phyloP scores from a whole-genome alignment of 2,113 vertebrate species.

The Typhlomys cinereus region DNA sequence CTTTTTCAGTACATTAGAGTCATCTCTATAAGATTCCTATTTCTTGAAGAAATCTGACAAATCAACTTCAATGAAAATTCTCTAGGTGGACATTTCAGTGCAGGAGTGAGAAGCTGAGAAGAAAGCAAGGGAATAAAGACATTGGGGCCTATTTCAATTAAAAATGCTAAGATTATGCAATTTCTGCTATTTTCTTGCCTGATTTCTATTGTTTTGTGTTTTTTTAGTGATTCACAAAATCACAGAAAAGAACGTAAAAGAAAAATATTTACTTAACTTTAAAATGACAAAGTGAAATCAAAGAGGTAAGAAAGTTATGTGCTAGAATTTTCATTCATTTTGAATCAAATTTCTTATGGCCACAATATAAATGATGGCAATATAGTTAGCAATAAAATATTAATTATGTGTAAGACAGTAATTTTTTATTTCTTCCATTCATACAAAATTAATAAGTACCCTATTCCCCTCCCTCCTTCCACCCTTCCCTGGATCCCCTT shows the following conservation, averaged over 20 bases:
- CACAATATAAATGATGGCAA: neutral
- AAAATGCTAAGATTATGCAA: neutral
- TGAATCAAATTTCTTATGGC: neutral
- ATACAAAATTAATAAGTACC: too few relatives aligned
- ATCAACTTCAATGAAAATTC: neutral
- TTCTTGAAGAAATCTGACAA: neutral
- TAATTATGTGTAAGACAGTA: neutral
- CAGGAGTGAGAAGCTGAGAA: neutral
- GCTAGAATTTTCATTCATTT: neutral
- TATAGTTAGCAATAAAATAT: neutral
- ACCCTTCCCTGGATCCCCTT: too few relatives aligned
- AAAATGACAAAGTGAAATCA: constrained; percentile 58
- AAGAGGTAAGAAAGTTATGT: constrained; percentile 1
- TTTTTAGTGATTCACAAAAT: constrained; percentile 55
- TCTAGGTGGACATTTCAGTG: neutral
- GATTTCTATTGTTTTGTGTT: constrained; percentile 43
- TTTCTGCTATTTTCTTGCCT: neutral
- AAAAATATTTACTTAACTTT: constrained; percentile 36
- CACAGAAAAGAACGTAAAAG: constrained; percentile 45
- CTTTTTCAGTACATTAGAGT: neutral
- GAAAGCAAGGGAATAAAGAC: too few relatives aligned
- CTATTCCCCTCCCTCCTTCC: too few relatives aligned
- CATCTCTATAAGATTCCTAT: neutral
- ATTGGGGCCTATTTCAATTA: neutral
- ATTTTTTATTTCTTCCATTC: too few relatives aligned